Evolutionary conservation across 2,797 vertebrate species (phyloP).

Genomic region (Yasuhikotakia modesta): DNA sequence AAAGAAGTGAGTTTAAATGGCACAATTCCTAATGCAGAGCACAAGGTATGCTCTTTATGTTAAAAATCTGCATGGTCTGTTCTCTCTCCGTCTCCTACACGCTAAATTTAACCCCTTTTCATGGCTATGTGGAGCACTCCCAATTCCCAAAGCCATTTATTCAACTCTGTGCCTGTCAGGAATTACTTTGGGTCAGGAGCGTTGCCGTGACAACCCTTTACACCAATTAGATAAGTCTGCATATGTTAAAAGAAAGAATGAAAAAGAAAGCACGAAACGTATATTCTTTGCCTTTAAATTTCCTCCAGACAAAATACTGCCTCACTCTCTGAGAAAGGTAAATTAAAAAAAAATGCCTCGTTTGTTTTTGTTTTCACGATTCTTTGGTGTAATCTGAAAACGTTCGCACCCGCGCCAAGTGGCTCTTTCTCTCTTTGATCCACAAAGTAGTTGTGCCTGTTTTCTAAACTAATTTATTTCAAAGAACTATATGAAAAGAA

Average conservation of each 20-base stretch:
- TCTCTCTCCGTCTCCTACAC: conserved; percentile 52
- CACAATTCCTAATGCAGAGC: not conserved
- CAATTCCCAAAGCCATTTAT: conserved; percentile 80
- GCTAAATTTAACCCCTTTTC: conserved; percentile 75
- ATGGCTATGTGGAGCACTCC: conserved; percentile 71
- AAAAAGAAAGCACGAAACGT: conserved; percentile 43
- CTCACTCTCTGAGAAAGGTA: conserved; percentile 51
- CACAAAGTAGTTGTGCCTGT: conserved; percentile 38
- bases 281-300: conserved; percentile 54
- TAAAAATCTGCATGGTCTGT: conserved; percentile 46
- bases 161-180: conserved; percentile 72
- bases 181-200: conserved; percentile 70
- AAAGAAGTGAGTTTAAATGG: conserved; percentile 2
- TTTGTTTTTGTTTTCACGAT: conserved; percentile 60
- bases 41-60: conserved; percentile 37
- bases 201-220: conserved; percentile 71
- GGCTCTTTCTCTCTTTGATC: conserved; percentile 62
- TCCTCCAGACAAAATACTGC: conserved; percentile 34
- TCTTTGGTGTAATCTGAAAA: conserved; percentile 57
- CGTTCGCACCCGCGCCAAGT: conserved; percentile 58
- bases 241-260: conserved; percentile 58
- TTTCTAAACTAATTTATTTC: conserved; percentile 49
- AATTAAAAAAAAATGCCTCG: conserved; percentile 50
- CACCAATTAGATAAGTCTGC: conserved; percentile 69
- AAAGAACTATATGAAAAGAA: conserved; percentile 49